Base-by-base conservation (phyloP, 2,113 vertebrate genomes). In the Ibidorhyncha struthersii region DNA sequence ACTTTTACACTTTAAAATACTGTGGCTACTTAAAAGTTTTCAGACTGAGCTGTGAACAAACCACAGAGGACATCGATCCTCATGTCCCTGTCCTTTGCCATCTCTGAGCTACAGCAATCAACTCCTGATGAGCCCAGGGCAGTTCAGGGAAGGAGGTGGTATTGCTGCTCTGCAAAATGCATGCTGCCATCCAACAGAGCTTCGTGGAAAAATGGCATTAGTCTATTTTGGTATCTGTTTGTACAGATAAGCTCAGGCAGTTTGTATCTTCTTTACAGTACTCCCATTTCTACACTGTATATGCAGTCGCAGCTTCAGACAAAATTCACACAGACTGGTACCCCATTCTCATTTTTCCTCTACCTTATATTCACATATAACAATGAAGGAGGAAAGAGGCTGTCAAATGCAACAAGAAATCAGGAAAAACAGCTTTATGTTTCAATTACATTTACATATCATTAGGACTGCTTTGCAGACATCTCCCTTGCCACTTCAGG, bases 361-460 rank as follows among this genome's bases (percentile, higher is more conserved):
- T 52, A 34, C 36, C 43, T 93, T 55, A 52, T 32, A 76, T 32
- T 85, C 58, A 29, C 45, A 66, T 17, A 30, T 12, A 55, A 71
- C 62, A 91, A 87, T 10, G 59, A 49, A 74, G n/a, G 34, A 87
- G 50, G 63, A 89, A 91, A 94, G 53, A 43, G 18, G 19, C n/a
- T 90, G 58, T 65, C 70, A 91, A 89, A 95, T 49, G 59, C 77
- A 82, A 84, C 6, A 93, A 47, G 38, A 95, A 90, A 67, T 47
- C 52, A 53, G 36, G 43, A 63, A 69, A 79, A 81, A 74, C 22
- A 91, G 23, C 38, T 93, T 92, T 78, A 76, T 30, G 49, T 79
- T 95, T 95, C 83, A 84, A 55, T 79, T 92, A 67, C 50, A 61
- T 95, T 63, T 59, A 81, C 59, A 25, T 81, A 76, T 89, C 59